Percentiles rank a stretch among this genome's conserved stretches.
Evolutionary conservation across 2,797 vertebrate species (phyloP).

Genomic region (Periophthalmus magnuspinnatus): DNA sequence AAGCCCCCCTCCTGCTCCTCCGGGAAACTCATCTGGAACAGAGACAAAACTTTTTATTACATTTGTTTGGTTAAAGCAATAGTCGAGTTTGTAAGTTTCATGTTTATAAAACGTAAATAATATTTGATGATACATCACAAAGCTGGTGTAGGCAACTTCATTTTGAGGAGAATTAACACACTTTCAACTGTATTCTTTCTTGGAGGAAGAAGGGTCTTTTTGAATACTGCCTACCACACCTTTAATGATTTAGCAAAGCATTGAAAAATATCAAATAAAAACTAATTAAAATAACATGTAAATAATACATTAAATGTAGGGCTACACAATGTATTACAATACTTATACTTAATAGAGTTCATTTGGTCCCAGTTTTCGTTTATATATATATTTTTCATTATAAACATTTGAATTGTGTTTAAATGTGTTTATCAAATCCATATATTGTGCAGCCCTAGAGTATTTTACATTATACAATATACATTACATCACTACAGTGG

Average conservation of each 20-base stretch:
- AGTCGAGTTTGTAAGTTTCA: background rate
- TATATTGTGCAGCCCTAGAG: slow-evolving; percentile 12
- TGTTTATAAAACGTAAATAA: background rate
- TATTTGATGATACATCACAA: background rate
- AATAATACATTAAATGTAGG: slow-evolving; percentile 1
- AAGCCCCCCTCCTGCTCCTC: slow-evolving; percentile 88
- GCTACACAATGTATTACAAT: background rate
- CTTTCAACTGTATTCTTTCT: background rate
- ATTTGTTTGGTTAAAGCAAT: background rate
- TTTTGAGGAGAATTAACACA: background rate
- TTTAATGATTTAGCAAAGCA: slow-evolving; percentile 4
- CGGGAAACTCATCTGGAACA: slow-evolving; percentile 92
- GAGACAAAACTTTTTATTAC: background rate
- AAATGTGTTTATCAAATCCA: too few species aligned
- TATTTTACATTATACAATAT: background rate
- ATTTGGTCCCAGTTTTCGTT: background rate
- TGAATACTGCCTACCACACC: slow-evolving; percentile 2
- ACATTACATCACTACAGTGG: background rate
- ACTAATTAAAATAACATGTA: background rate
- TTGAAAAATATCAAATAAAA: slow-evolving; percentile 1
- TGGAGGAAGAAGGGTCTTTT: background rate
- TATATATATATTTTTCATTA: background rate
- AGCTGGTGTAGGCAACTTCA: slow-evolving; percentile 10
- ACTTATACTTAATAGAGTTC: background rate
- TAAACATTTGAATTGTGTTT: background rate